These are phyloP conservation scores for Hylia prasina DNA, from an alignment of 2,113 vertebrate genomes.

Conservation along the genomic window DNA sequence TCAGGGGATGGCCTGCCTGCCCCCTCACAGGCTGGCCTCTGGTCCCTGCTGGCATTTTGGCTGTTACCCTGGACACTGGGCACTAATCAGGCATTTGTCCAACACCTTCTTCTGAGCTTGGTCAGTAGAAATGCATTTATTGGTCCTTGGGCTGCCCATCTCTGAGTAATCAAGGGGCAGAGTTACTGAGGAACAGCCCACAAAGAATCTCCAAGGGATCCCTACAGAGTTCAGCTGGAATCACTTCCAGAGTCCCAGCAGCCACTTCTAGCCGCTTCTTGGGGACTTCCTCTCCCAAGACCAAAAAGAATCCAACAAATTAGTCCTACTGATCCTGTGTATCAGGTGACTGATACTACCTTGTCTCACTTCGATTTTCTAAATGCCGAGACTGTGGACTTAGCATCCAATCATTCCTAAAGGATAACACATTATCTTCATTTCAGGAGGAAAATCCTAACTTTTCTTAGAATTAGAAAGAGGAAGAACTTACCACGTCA, in stretches of 20 bases:
- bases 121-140: neutral
- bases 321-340: neutral
- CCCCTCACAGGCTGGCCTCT: neutral
- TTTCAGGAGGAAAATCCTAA: neutral
- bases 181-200: neutral
- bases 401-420: neutral
- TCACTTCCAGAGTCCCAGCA: neutral
- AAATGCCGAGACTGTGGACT: neutral
- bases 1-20: neutral
- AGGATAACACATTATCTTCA: neutral
- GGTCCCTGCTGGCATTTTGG: neutral
- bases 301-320: neutral
- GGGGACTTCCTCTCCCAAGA: neutral
- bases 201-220: neutral
- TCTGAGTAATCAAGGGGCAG: neutral
- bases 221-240: neutral
- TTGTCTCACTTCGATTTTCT: neutral
- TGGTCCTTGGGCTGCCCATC: neutral
- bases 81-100: neutral
- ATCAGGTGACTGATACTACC: neutral
- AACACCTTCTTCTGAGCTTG: neutral
- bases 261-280: neutral
- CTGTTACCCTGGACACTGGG: neutral
- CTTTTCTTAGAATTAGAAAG: neutral
- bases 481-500: neutral